Evolutionary conservation across 2,888 invertebrate species (phyloP).

Genomic region (Anthrax anthrax): DNA sequence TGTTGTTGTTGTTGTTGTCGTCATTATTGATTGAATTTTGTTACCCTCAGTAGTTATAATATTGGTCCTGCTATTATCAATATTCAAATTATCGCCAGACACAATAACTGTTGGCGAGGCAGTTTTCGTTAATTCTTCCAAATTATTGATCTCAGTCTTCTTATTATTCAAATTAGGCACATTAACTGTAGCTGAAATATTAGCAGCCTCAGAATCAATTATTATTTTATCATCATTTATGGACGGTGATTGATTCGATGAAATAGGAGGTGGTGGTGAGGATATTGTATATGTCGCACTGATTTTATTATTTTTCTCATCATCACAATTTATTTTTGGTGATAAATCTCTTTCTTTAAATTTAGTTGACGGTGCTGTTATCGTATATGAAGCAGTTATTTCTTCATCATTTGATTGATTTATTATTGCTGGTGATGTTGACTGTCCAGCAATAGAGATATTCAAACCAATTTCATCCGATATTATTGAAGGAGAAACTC

Average conservation of each 20-base stretch:
- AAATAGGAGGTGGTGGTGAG: constrained; percentile 9
- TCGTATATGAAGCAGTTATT: constrained; percentile 15
- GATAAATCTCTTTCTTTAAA: not conserved
- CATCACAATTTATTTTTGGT: constrained; percentile 4
- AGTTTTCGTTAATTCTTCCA: constrained; percentile 7
- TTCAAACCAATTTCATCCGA: constrained; percentile 8
- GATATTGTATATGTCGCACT: constrained; percentile 19
- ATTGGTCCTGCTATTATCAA: not conserved
- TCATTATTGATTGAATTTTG: not conserved
- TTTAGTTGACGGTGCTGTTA: constrained; percentile 9
- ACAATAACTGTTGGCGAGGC: constrained; percentile 4
- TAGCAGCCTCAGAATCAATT: constrained; percentile 2
- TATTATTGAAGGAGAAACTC: constrained; percentile 15
- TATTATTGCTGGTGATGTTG: constrained; percentile 2
- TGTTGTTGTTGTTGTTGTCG: constrained; percentile 6
- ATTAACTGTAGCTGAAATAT: constrained; percentile 11
- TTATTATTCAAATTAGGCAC: constrained; percentile 10
- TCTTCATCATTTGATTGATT: constrained; percentile 5
- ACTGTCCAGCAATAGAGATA: constrained; percentile 4
- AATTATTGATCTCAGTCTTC: constrained; percentile 16
- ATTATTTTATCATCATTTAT: not conserved
- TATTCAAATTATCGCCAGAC: not conserved
- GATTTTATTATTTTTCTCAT: constrained; percentile 19
- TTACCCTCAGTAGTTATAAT: not conserved
- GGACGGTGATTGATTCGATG: constrained; percentile 2